These are phyloP conservation scores for Lapara coniferarum DNA, from an alignment of 2,888 invertebrate species.

Conservation along the genomic window DNA sequence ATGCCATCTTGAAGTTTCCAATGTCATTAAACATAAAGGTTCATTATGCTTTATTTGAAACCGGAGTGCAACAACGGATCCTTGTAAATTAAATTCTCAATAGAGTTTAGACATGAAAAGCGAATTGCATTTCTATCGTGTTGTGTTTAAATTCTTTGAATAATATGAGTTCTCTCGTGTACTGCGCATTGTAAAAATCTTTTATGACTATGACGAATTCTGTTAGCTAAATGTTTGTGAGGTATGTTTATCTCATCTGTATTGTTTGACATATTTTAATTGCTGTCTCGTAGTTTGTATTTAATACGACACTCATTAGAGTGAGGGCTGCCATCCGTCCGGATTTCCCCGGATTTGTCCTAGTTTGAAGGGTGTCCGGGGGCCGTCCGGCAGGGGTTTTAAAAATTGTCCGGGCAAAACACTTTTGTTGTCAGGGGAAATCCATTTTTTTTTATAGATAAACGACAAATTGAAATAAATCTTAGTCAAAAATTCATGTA, in stretches of 20 bases:
- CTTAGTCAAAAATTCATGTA: no score
- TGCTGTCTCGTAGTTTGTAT: no score
- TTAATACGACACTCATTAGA: no score
- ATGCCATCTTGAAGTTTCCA: background rate
- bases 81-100: background rate
- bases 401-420: no score
- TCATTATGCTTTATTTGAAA: background rate
- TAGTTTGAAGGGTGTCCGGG: no score
- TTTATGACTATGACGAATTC: background rate
- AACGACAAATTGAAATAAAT: no score
- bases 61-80: background rate
- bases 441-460: no score
- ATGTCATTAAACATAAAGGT: background rate
- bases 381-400: no score
- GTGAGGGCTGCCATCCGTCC: no score
- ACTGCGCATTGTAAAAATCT: slow-evolving; percentile 11
- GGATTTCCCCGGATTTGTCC: no score
- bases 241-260: background rate
- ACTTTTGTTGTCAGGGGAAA: no score
- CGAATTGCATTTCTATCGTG: slow-evolving; percentile 14
- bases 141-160: slow-evolving; percentile 1
- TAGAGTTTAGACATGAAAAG: slow-evolving; percentile 3
- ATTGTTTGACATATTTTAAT: no score
- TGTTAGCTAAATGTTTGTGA: background rate
- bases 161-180: slow-evolving; percentile 1